Evolutionary conservation across 2,888 invertebrate genomes (phyloP).

Genomic region (Portevinia maculata): DNA sequence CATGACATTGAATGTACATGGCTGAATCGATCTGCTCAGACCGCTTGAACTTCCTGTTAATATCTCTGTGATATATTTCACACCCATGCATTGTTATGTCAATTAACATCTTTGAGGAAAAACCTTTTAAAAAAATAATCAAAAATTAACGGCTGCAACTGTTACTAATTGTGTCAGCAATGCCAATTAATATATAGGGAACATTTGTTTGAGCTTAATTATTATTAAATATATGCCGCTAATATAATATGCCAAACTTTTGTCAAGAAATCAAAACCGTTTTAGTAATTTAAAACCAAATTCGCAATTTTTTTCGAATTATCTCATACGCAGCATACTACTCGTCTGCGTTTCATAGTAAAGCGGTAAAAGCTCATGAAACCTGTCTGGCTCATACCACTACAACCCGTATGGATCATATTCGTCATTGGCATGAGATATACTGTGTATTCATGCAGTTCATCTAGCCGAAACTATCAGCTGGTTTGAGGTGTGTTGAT

Average conservation of each 20-base stretch:
- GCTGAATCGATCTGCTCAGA: not conserved
- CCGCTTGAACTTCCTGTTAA: not conserved
- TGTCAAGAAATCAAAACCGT: not conserved
- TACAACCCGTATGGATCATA: slow-evolving; percentile 56
- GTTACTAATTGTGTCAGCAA: not conserved
- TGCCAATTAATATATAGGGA: slow-evolving; percentile 1
- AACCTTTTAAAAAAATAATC: not conserved
- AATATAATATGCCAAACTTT: not conserved
- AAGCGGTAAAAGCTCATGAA: slow-evolving; percentile 62
- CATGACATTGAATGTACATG: not conserved
- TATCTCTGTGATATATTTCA: not conserved
- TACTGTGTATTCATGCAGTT: slow-evolving; percentile 36
- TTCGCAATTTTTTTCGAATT: slow-evolving; percentile 61
- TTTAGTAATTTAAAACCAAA: slow-evolving; percentile 36
- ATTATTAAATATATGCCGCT: not conserved
- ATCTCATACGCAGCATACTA: slow-evolving; percentile 58
- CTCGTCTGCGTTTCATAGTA: slow-evolving; percentile 31
- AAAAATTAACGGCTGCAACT: not conserved
- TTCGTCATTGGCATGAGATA: slow-evolving; percentile 60
- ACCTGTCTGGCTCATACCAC: slow-evolving; percentile 64
- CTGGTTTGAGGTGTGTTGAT: slow-evolving; percentile 58
- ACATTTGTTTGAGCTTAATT: too few species aligned
- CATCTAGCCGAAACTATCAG: slow-evolving; percentile 54
- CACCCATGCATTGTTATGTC: not conserved
- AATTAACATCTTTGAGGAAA: slow-evolving; percentile 9